Evolutionary conservation across 2,113 vertebrate species (phyloP).

Genomic region (Callorhinus ursinus): DNA sequence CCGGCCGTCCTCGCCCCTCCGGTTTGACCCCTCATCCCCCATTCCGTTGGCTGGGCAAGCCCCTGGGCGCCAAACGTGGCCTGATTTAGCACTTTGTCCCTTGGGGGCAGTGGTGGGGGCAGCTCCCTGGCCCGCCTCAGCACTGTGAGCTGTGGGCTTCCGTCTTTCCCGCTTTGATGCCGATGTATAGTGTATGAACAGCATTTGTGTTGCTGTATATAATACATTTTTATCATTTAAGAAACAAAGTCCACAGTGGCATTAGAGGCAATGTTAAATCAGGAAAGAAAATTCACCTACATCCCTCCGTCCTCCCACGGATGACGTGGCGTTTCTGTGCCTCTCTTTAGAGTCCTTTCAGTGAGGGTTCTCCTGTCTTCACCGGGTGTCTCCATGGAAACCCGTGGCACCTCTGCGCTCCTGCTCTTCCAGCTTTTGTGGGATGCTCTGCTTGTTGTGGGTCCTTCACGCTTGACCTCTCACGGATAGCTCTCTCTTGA

Average conservation of each 20-base stretch:
- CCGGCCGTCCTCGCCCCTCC: no score
- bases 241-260: not conserved
- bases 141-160: not conserved
- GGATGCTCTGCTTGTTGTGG: no score
- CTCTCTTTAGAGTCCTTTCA: fast-evolving
- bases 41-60: not conserved
- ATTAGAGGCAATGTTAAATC: not conserved
- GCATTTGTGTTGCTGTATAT: not conserved
- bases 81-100: not conserved
- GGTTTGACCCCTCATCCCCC: fast-evolving
- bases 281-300: fast-evolving
- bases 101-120: not conserved
- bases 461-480: not conserved
- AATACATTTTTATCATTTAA: not conserved
- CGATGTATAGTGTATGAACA: fast-evolving
- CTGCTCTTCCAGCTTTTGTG: no score
- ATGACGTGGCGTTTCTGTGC: fast-evolving
- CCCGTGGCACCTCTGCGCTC: fast-evolving
- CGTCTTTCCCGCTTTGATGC: fast-evolving
- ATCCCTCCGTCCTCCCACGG: fast-evolving
- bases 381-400: not conserved
- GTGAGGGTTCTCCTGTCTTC: not conserved
- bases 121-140: fast-evolving
- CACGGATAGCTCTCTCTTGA: no score
- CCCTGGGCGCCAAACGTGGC: fast-evolving